Base-by-base conservation (phyloP, 2,888 invertebrate genomes). In the Sturmia bella region DNA sequence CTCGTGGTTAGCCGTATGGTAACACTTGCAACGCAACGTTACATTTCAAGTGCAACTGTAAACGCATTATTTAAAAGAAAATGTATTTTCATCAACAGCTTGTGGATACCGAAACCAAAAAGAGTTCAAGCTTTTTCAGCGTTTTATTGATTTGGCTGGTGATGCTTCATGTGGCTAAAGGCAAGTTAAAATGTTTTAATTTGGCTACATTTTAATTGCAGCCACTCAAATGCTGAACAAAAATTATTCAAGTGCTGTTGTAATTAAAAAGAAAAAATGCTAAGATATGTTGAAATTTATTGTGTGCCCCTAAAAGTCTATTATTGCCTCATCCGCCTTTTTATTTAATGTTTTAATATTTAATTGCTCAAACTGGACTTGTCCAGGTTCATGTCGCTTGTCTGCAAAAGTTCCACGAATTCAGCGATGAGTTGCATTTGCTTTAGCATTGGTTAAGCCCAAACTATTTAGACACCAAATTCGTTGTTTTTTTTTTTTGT, bases 41-140 rank as follows among this genome's bases (percentile, higher is more conserved):
- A 54, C 15, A 73, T 57, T 52, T 39, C 19, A 64, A 37, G 37
- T 54, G 41, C 68, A 66, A 45, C 63, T 45, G 15, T 24, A 66
- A 15, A 27, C 19, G 50, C 24, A 50, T 11, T 52, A 13, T 59
- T 48, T 24, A 15, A 76, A 68, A 52, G 41, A 76, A 59, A 82
- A 78, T 82, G 77, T 27, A 74, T 74, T 78, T 82, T 64, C 77
- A 70, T 69, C 77, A 59, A 13, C 45, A 45, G 41, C 13, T 66
- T 75, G 59, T 75, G 82, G 74, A 70, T 78, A 54, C 19, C 17
- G 72, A 68, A 56, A 17, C 59, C 17, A 24, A 48, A 61, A 78
- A 74, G 24, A 52, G 21, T 17, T 66, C 61, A 9, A 19, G 81
- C 45, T 64, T 73, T 63, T 37, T 77, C 17, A 48, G 74, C 61